Evolutionary conservation across 2,888 invertebrate genomes (phyloP).

Genomic region (Oscheius sp.): DNA sequence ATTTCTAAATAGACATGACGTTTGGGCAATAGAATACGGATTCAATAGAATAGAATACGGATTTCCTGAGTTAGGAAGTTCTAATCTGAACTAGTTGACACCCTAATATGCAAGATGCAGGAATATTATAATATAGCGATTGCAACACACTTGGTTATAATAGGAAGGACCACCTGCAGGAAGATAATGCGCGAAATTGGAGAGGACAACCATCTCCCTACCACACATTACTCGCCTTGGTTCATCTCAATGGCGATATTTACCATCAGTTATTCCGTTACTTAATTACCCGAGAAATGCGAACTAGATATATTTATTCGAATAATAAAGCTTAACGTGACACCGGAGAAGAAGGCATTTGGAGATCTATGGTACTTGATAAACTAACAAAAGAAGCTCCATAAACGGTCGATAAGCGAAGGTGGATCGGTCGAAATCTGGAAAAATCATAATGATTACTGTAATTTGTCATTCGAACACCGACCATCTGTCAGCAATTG

Average conservation of each 20-base stretch:
- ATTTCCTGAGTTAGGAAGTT: not conserved
- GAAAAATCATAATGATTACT: not conserved
- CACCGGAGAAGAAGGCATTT: not conserved
- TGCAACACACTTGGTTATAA: conserved; percentile 15
- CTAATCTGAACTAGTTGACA: conserved; percentile 22
- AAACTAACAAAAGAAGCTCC: conserved; percentile 5
- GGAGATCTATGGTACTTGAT: not conserved
- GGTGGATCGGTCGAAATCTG: not conserved
- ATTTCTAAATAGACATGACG: conserved; percentile 9
- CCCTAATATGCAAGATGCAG: conserved; percentile 21
- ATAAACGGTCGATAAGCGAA: not conserved
- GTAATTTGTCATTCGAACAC: conserved; percentile 7
- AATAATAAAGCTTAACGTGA: not conserved
- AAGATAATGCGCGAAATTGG: conserved; percentile 21
- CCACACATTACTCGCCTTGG: conserved; percentile 15
- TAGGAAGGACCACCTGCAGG: conserved; percentile 28
- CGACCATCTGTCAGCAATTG: conserved; percentile 24
- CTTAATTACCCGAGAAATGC: no score
- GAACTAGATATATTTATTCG: not conserved
- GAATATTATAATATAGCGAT: conserved; percentile 22
- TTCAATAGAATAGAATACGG: no score
- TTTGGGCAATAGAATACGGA: not conserved
- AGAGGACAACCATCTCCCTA: conserved; percentile 12
- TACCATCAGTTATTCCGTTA: no score
- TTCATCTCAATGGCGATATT: conserved; percentile 26